Percentiles rank a stretch among this genome's conserved stretches.
Conservation (phyloP, 2,797 vertebrate genomes). For the Pangasius larnaudii region DNA sequence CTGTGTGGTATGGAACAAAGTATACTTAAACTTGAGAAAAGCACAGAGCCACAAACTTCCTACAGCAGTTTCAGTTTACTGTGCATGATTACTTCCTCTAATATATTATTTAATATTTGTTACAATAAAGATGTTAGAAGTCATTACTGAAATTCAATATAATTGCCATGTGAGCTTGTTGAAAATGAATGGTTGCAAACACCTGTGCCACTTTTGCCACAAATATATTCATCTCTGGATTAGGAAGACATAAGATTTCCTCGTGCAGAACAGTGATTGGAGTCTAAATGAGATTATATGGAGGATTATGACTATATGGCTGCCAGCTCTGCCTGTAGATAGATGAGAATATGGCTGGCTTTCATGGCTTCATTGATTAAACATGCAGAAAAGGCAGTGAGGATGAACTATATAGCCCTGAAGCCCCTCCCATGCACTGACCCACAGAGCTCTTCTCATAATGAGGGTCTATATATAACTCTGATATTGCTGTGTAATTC, state of each 20-base stretch:
- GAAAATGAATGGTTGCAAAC: slow-evolving; percentile 23
- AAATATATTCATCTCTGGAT: slow-evolving; percentile 49
- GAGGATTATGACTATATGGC: slow-evolving; percentile 38
- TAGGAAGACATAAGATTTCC: slow-evolving; percentile 40
- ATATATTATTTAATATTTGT: background rate
- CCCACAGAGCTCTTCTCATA: slow-evolving; percentile 17
- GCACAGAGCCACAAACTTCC: background rate
- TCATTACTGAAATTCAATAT: slow-evolving; percentile 4
- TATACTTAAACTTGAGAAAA: background rate
- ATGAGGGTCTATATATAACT: slow-evolving; percentile 43
- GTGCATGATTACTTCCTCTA: background rate
- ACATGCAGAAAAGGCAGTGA: slow-evolving; percentile 29
- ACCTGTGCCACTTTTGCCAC: slow-evolving; percentile 11
- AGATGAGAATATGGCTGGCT: slow-evolving; percentile 32
- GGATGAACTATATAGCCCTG: slow-evolving; percentile 3
- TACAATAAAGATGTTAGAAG: background rate
- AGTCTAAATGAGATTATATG: slow-evolving; percentile 46
- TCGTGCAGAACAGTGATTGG: background rate
- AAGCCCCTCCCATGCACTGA: slow-evolving; percentile 27
- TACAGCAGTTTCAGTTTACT: background rate
- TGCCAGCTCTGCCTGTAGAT: slow-evolving; percentile 25
- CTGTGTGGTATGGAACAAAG: background rate
- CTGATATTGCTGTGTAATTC: slow-evolving; percentile 39
- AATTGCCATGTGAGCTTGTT: background rate
- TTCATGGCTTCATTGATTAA: slow-evolving; percentile 44